Evolutionary conservation across 2,888 invertebrate species (phyloP).

Genomic region (Clusia tigrina): DNA sequence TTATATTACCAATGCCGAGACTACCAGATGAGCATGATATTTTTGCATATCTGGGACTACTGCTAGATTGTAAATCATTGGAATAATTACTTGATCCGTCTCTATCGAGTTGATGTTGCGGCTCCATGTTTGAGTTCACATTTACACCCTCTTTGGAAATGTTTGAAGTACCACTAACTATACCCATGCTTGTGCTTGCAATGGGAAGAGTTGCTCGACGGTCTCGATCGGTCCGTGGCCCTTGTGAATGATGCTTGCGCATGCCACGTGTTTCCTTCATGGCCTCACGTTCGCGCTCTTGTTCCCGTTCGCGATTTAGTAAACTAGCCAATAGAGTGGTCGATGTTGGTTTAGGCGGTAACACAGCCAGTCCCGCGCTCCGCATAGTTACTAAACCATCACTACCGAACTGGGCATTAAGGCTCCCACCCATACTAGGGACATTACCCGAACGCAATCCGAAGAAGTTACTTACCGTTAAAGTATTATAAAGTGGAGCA

Average conservation of each 20-base stretch:
- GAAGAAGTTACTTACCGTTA: conserved; percentile 54
- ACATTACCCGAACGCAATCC: conserved; percentile 45
- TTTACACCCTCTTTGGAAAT: conserved; percentile 26
- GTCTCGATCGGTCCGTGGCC: conserved; percentile 50
- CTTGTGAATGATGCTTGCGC: conserved; percentile 35
- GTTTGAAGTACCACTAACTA: conserved; percentile 26
- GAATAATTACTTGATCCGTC: conserved; percentile 13
- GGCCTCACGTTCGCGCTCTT: conserved; percentile 42
- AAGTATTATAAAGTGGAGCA: conserved; percentile 55
- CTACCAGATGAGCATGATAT: conserved; percentile 59
- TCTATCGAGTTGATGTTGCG: conserved; percentile 22
- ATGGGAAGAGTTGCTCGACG: conserved; percentile 55
- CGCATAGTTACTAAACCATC: conserved; percentile 52
- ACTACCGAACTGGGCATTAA: conserved; percentile 54
- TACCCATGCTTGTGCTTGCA: conserved; percentile 47
- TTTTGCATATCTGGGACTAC: conserved; percentile 53
- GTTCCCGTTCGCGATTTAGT: conserved; percentile 69
- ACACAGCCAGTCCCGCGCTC: conserved; percentile 47
- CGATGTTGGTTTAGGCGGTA: conserved; percentile 79
- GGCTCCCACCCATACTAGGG: conserved; percentile 41
- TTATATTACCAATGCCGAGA: conserved; percentile 57
- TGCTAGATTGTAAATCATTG: conserved; percentile 17
- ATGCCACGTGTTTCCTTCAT: conserved; percentile 33
- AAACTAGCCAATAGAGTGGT: conserved; percentile 86
- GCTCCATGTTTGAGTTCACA: conserved; percentile 20